These are phyloP conservation scores for Pangasius sanitwongsei DNA, from an alignment of 2,797 vertebrate genomes.

Conservation along the genomic window DNA sequence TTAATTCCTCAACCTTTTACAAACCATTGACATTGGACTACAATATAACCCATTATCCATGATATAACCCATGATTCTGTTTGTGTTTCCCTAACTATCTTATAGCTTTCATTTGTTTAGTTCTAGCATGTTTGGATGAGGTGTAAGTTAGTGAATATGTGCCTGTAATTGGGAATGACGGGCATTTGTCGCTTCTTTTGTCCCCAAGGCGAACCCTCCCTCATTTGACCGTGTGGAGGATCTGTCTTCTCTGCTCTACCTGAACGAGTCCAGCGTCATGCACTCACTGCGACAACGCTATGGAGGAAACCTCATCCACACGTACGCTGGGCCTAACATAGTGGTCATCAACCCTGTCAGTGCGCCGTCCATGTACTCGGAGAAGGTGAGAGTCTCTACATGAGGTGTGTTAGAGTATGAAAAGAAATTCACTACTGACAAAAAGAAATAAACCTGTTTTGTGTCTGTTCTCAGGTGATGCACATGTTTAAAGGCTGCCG, in stretches of 20 bases:
- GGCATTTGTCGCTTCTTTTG: constrained; percentile 49
- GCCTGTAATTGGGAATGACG: background rate
- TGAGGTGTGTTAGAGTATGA: background rate
- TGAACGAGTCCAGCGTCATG: constrained; percentile 93
- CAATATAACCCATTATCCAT: background rate
- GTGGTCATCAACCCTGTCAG: constrained; percentile 93
- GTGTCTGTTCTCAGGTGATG: constrained; percentile 84
- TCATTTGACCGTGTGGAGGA: constrained; percentile 90
- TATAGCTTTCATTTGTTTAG: background rate
- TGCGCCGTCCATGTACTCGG: constrained; percentile 93
- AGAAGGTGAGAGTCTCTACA: constrained; percentile 81
- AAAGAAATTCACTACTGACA: background rate
- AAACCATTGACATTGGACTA: background rate
- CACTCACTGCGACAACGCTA: constrained; percentile 93
- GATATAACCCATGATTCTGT: background rate
- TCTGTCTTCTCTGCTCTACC: constrained; percentile 90
- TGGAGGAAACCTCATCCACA: constrained; percentile 90
- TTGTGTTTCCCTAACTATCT: background rate
- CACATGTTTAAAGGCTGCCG: constrained; percentile 98
- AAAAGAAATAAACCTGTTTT: background rate
- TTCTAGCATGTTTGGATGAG: background rate
- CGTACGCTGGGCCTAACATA: constrained; percentile 88
- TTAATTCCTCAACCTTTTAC: background rate
- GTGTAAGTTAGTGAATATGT: no score
- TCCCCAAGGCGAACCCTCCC: constrained; percentile 87